Conservation (phyloP, 2,888 invertebrate species). For the Melanophora roralis region DNA sequence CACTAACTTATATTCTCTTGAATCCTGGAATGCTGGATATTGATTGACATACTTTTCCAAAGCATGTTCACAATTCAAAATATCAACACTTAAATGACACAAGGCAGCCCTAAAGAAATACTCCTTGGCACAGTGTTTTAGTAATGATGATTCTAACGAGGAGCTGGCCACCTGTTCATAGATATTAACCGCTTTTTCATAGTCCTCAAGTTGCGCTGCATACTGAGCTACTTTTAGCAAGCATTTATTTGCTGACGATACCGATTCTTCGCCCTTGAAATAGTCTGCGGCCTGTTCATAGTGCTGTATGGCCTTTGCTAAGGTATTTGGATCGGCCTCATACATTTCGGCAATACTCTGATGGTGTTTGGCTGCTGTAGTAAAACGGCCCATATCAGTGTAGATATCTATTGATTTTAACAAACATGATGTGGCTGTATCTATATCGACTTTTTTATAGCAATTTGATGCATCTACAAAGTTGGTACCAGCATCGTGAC, state of each 20-base stretch:
- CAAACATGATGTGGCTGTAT: slow-evolving; percentile 92
- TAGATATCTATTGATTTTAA: slow-evolving; percentile 97
- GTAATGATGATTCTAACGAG: slow-evolving; percentile 94
- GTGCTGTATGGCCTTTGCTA: slow-evolving; percentile 86
- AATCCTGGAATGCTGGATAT: slow-evolving; percentile 97
- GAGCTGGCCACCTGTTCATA: slow-evolving; percentile 96
- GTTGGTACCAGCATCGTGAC: slow-evolving; percentile 96
- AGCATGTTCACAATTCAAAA: slow-evolving; percentile 95
- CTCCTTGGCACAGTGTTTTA: slow-evolving; percentile 99
- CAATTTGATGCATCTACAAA: slow-evolving; percentile 98
- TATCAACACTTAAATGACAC: slow-evolving; percentile 96
- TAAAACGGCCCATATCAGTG: slow-evolving; percentile 98
- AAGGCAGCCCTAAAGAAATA: slow-evolving; percentile 98
- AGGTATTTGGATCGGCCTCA: slow-evolving; percentile 87
- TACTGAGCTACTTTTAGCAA: slow-evolving; percentile 97
- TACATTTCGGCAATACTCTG: slow-evolving; percentile 97
- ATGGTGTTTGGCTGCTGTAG: slow-evolving; percentile 98
- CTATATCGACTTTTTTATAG: slow-evolving; percentile 86
- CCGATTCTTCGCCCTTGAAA: slow-evolving; percentile 98
- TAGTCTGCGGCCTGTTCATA: slow-evolving; percentile 99
- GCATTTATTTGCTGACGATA: slow-evolving; percentile 98
- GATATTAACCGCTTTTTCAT: slow-evolving; percentile 96
- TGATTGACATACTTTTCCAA: slow-evolving; percentile 94
- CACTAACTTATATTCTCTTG: slow-evolving; percentile 95
- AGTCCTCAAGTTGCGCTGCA: slow-evolving; percentile 96